Evolutionary conservation across 2,797 vertebrate genomes (phyloP), one percentile per base, ranked within the genome.

Genomic region (Phylloscopus collybita): DNA sequence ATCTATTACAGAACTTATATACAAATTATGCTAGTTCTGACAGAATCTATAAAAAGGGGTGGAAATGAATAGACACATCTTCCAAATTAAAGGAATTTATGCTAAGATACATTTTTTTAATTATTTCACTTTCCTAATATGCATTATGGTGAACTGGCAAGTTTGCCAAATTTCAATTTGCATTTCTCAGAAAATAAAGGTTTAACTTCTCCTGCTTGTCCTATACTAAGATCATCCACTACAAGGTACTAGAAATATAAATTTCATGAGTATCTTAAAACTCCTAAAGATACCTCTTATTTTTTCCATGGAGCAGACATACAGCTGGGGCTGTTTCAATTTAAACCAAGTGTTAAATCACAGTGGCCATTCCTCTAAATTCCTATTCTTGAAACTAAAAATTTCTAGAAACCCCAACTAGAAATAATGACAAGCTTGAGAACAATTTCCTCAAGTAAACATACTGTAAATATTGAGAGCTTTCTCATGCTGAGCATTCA

Each of bases 401-500:
- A 29, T 61, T 86, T 86, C 65, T 73, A 81, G 88, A 92, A 88
- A 65, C 12, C 3, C 13, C 59, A 75, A 30, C n/a, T 81, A 66
- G 36, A 86, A 96, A 92, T 40, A 95, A 90, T 34, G 11, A 84
- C 36, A 90, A 94, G 42, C 59, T 90, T 84, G 88, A 93, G 73
- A 90, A 26, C 59, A 81, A 86, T 60, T 93, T 88, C 36, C 74
- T 72, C 60, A 90, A 54, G 57, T 84, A 92, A 86, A 84, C 10
- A 62, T 40, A 88, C 72, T 22, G 23, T 29, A 93, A 94, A 88
- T 90, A 85, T 42, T 95, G 45, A 91, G 11, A 75, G 29, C 9
- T 54, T 88, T 65, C 16, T 79, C 90, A 86, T 45, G 47, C 36
- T 93, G 59, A 92, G 82, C 60, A 75, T 49, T 84, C 56, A 72